Base-by-base conservation (phyloP, 2,888 invertebrate genomes). In the Ephialtes manifestator region DNA sequence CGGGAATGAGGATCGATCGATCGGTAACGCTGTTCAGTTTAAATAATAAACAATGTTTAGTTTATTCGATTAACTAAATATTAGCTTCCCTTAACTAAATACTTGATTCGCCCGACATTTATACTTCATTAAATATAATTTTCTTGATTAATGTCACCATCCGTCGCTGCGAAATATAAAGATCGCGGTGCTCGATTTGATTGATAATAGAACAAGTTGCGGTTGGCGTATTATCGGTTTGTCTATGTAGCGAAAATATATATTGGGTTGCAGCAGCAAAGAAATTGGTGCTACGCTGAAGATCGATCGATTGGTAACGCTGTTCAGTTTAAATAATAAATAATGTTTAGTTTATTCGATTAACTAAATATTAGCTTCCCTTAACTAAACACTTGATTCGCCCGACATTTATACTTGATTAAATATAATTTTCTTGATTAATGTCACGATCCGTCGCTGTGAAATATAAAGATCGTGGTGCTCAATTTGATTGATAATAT, bases 1-100 rank as follows among this genome's bases (percentile, higher is more conserved):
- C 83, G 55, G 83, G 51, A 46, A 28, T 48, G 76, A 79, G 75
- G 75, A 84, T 84, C 84, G 83, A 84, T 84, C 83, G 81, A 76
- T 81, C 72, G 80, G 65, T 39, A 20, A 7, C 53, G 53, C 53
- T 18, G 10, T 53, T n/a, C n/a, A n/a, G n/a, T n/a, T n/a, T n/a
- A n/a, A n/a, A n/a, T n/a, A n/a, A n/a, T n/a, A n/a, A 39, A 39
- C 8, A 5, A 39, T 39, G 35, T 8, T 8, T 39, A 4, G 4
- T 39, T 39, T 8, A 39, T 7, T 7, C 4, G 8, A 39, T 39
- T 8, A 8, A 39, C 31, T 31, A 5, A 31, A 31, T 31, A 31
- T 5, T 5, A 31, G 31, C 5, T 31, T 31, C 31, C 2, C 31
- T 5, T 31, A 31, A 31, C 35, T 39, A 39, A 4, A 39, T 39